Evolutionary conservation across 35 echinoderm and acorn worm genomes (phyloP).

Genomic region (Holothuria glaberrima): DNA sequence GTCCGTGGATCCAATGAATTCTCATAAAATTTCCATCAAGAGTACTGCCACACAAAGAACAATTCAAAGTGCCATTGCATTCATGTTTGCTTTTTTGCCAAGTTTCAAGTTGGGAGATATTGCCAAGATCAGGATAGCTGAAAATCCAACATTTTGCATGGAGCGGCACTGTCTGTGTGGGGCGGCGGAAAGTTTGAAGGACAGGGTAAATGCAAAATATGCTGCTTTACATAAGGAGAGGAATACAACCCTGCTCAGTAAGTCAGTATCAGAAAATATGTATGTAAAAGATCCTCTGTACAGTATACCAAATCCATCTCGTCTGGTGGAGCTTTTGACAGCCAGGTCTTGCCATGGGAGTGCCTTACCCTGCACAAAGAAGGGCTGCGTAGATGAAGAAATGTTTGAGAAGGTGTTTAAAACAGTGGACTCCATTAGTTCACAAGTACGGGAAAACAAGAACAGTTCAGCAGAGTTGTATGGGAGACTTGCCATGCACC

Average conservation of each 20-base stretch:
- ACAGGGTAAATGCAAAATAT: background rate
- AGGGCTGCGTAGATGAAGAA: slow-evolving; percentile 15
- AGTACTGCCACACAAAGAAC: slow-evolving; percentile 35
- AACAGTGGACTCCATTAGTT: slow-evolving; percentile 12
- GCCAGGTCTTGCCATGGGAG: slow-evolving; percentile 26
- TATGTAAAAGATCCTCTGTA: slow-evolving; percentile 23
- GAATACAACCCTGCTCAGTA: background rate
- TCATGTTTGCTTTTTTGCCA: slow-evolving; percentile 49
- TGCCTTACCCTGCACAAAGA: slow-evolving; percentile 16
- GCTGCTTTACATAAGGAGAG: background rate
- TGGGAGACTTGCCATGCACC: slow-evolving; percentile 50
- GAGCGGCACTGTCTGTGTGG: slow-evolving; percentile 24
- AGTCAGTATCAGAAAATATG: background rate
- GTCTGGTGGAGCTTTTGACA: slow-evolving; percentile 40
- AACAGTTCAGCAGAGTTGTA: slow-evolving; percentile 21
- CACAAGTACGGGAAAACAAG: background rate
- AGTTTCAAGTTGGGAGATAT: slow-evolving; percentile 11
- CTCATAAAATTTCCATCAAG: slow-evolving; percentile 12
- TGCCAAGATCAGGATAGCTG: background rate
- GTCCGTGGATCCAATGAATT: background rate
- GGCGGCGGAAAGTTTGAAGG: slow-evolving; percentile 1
- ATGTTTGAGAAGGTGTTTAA: slow-evolving; percentile 23
- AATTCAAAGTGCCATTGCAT: slow-evolving; percentile 33
- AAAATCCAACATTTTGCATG: slow-evolving; percentile 18
- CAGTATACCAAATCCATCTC: slow-evolving; percentile 30